Base-by-base conservation (phyloP, 2,888 invertebrate genomes). In the Elegia similella region DNA sequence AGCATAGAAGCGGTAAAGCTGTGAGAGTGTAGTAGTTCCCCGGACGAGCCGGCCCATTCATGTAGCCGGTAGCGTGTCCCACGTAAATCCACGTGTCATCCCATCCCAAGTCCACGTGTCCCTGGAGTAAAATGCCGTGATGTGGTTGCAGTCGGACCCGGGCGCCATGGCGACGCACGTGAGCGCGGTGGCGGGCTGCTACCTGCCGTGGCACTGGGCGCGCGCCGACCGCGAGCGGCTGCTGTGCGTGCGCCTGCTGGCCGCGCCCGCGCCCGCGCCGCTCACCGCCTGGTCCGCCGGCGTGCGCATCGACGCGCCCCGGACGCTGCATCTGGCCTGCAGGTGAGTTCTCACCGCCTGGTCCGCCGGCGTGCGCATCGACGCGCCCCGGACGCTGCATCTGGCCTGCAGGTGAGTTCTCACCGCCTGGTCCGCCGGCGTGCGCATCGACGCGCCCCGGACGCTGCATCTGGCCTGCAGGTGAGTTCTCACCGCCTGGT, bases 161-260 rank as follows among this genome's bases (percentile, higher is more conserved):
- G 94, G 94, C 64, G 94, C 94, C 61, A 92, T 93, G 73, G 93
- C 94, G 42, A 95, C 95, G 48, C 95, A 95, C 81, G 93, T 98
- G 76, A 94, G 94, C 59, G 96, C 98, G 1, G 95, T 97, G 73
- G 95, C 98, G 0, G 96, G 96, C 65, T 97, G 97, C 78, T 96
- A 96, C 81, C 94, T 98, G 87, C 96, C 99, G 15, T 99, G 98
- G 92, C 98, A 99, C 88, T 99, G 99, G 98, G 96, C 98, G 54
- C 94, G 97, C 62, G 93, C 96, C 69, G 98, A 98, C 78, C 95
- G 96, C 66, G 97, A 97, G 72, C 97, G 96, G 75, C 91, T 98
- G 72, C 92, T 99, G 52, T 98, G 98, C 87, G 96, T 98, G 52
- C 94, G 96, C 43, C 92, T 98, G 62, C 92, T 95, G 61, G 95